phyloP scores from a whole-genome alignment of 1,140 invertebrate genomes.

The Hetaerina americana region DNA sequence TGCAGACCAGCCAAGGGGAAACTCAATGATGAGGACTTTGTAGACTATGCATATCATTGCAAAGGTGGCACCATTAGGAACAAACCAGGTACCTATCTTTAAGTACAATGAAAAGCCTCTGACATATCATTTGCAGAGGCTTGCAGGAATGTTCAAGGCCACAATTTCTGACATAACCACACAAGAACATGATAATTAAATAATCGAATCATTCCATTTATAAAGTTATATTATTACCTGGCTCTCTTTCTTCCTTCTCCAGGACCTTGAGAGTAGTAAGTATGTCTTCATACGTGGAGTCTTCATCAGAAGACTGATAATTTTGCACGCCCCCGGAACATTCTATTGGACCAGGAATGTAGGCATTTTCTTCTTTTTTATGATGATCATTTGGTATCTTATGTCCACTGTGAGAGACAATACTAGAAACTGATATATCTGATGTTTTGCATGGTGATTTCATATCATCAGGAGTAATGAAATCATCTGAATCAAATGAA shows the following conservation, averaged over 20 bases:
- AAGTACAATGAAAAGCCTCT: too few relatives aligned
- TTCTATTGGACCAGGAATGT: background rate
- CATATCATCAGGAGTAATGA: background rate
- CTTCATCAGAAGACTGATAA: background rate
- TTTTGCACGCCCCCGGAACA: background rate
- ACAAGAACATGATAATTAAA: too few relatives aligned
- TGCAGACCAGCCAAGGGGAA: too few relatives aligned
- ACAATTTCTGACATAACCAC: too few relatives aligned
- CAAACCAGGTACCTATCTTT: too few relatives aligned
- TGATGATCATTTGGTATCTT: background rate
- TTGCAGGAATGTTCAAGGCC: too few relatives aligned
- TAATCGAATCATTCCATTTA: too few relatives aligned
- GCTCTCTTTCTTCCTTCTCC: background rate
- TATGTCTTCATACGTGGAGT: background rate
- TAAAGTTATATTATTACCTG: background rate
- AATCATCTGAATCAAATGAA: background rate
- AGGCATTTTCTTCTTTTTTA: background rate
- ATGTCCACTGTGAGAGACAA: background rate
- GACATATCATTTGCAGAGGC: too few relatives aligned
- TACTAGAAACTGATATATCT: background rate
- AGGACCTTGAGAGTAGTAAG: background rate
- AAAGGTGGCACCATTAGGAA: too few relatives aligned
- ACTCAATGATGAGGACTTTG: too few relatives aligned
- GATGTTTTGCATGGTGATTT: background rate
- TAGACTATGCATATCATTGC: too few relatives aligned